Evolutionary conservation across 2,113 vertebrate genomes (phyloP).

Genomic region (Oryzias melastigma): DNA sequence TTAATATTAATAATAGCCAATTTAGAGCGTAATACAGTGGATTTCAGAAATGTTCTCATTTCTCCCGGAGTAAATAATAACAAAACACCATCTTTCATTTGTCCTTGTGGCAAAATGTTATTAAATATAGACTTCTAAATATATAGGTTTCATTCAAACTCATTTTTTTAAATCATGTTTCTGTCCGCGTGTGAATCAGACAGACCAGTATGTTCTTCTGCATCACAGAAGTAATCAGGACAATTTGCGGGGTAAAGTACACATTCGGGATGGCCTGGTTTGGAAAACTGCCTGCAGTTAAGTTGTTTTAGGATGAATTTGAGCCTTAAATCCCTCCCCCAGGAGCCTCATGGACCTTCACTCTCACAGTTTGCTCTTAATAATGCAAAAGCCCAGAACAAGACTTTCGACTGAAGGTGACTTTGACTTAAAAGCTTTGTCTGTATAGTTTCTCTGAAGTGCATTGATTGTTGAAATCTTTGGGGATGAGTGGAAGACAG

Average conservation of each 20-base stretch:
- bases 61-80: background rate
- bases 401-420: slow-evolving; percentile 56
- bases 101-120: background rate
- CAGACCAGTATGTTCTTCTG: no score
- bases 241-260: slow-evolving; percentile 4
- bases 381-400: slow-evolving; percentile 34
- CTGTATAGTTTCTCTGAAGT: slow-evolving; percentile 8
- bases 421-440: slow-evolving; percentile 54
- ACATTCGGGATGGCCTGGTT: slow-evolving; percentile 2
- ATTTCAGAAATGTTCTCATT: slow-evolving; percentile 12
- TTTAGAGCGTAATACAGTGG: slow-evolving; percentile 17
- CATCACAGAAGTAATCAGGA: background rate
- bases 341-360: slow-evolving; percentile 41
- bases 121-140: background rate
- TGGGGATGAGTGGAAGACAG: slow-evolving; percentile 15
- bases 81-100: no score
- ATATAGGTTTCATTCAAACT: no score
- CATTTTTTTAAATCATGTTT: no score
- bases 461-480: slow-evolving; percentile 36
- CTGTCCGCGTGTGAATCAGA: no score
- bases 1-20: slow-evolving; percentile 21
- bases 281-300: slow-evolving; percentile 9
- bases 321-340: slow-evolving; percentile 45
- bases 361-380: slow-evolving; percentile 39
- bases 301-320: slow-evolving; percentile 53